Percentiles rank a stretch among this genome's conserved stretches.
Conservation (phyloP, 1,140 invertebrate genomes). For the Myzus persicae region DNA sequence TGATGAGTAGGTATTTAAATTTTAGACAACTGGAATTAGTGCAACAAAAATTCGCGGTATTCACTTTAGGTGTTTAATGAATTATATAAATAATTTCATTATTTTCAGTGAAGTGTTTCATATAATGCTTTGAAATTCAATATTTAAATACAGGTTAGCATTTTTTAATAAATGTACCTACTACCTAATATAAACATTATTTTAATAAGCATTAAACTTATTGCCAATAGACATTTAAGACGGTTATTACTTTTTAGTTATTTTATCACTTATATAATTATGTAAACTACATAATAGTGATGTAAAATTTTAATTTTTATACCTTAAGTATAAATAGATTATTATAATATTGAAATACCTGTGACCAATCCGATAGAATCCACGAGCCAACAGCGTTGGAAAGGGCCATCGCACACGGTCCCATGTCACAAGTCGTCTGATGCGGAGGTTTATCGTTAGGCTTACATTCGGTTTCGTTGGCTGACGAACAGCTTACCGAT, state of each 20-base stretch:
- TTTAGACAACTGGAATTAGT: no score
- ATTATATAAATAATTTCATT: no score
- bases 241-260: not conserved
- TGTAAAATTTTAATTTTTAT: not conserved
- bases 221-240: not conserved
- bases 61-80: no score
- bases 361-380: constrained; percentile 65
- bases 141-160: no score
- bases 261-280: not conserved
- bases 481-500: constrained; percentile 66
- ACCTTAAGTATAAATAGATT: not conserved
- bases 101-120: no score
- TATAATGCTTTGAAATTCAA: no score
- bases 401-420: constrained; percentile 62
- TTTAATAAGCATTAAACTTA: not conserved
- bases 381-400: constrained; percentile 62
- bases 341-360: constrained; percentile 42
- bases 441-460: constrained; percentile 62
- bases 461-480: constrained; percentile 65
- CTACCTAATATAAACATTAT: no score
- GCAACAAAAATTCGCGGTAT: no score
- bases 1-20: no score
- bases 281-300: not conserved
- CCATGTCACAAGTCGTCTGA: constrained; percentile 67
- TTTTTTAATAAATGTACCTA: no score